Evolutionary conservation across 92 coral and sea anemone genomes (phyloP), one percentile per base, ranked within the genome.

Genomic region (Meandrina meandrites): DNA sequence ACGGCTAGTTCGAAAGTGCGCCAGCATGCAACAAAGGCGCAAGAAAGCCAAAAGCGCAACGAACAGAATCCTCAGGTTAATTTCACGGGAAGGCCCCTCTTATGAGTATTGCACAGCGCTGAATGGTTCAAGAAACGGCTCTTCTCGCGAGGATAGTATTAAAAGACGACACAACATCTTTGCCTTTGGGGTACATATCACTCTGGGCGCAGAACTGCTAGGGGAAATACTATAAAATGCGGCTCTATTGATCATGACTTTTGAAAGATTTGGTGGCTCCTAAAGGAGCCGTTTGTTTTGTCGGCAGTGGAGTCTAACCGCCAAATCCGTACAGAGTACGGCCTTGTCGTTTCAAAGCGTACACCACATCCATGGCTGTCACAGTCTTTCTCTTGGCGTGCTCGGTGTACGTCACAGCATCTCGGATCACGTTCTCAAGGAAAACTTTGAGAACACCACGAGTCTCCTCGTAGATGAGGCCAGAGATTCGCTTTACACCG

Each of bases 371-470:
- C 98, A 94, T 94, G 90, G 98, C 96, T 56, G 98, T 94, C 89
- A 94, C 98, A 50, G 98, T 94, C 95, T 94, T 94, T 69, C 95
- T 85, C 90, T 94, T 94, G 91, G 98, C 98, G 92, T 94, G 98
- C 93, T 94, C 96, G 87, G 98, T 94, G 94, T 94, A 94, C 70
- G 98, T 94, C 76, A 94, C 98, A 74, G 98, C 96, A 94, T 94
- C 98, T 79, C 98, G 96, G 96, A 94, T 93, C 66, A 94, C 96
- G 82, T 94, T 94, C 93, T 94, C 98, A 48, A 94, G 96, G 91
- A 94, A 94, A 86, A 94, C 98, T 83, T 94, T 94, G 93, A 94
- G 98, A 70, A 94, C 98, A 72, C 98, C 98, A 34, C 98, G 98
- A 80, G 97, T 94, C 83, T 94, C 94, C 75, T 91, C 94, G 82